phyloP scores from a whole-genome alignment of 2,797 vertebrate species.

The Thripadectes ignobilis region DNA sequence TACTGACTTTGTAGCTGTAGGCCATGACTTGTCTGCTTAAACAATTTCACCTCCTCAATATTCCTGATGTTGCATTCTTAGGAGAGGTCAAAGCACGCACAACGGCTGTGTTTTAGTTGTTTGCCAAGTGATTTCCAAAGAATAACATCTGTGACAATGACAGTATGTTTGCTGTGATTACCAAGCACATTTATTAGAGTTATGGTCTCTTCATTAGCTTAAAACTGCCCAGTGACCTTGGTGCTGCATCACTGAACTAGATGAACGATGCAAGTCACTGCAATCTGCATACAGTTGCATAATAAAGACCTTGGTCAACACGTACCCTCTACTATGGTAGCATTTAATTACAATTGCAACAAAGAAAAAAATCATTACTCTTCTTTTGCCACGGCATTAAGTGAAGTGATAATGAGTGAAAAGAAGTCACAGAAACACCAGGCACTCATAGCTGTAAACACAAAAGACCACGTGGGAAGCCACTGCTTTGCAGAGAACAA shows the following conservation, averaged over 20 bases:
- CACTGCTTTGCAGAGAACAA: neutral
- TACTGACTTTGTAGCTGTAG: neutral
- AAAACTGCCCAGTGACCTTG: conserved; percentile 38
- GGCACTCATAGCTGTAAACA: neutral
- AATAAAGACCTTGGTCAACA: conserved; percentile 10
- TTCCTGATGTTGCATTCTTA: neutral
- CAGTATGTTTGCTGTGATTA: conserved; percentile 32
- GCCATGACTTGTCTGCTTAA: neutral
- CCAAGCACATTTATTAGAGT: conserved; percentile 49
- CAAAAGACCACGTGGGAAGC: neutral
- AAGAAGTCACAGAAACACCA: neutral
- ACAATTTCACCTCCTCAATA: neutral
- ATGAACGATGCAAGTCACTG: neutral
- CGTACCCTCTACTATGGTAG: neutral
- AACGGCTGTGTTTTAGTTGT: neutral
- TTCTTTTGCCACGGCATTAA: neutral
- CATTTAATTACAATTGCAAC: neutral
- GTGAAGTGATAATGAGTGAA: neutral
- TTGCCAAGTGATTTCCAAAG: conserved; percentile 30
- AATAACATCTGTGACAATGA: neutral
- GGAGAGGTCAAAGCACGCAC: neutral
- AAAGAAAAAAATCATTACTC: neutral
- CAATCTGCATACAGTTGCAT: conserved; percentile 31
- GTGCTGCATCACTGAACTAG: conserved; percentile 19
- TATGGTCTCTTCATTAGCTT: conserved; percentile 9